Conservation (phyloP, 1,140 invertebrate species). For the Pomacea maculata region DNA sequence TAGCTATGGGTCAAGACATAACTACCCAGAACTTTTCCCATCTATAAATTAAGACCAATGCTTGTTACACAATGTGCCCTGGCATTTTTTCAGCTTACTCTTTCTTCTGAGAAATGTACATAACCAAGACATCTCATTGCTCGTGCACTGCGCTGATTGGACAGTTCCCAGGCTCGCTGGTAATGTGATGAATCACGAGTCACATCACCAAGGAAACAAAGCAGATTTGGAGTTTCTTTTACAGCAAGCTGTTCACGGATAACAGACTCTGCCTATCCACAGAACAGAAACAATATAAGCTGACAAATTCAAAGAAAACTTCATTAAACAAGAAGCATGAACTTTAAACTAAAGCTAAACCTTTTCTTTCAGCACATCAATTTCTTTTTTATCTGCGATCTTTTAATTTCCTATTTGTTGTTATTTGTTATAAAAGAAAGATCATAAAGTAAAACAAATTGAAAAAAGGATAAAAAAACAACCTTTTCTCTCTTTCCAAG, state of each 20-base stretch:
- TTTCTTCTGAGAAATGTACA: slow-evolving; percentile 49
- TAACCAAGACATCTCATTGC: slow-evolving; percentile 58
- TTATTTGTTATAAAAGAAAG: no score
- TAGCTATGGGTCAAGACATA: not conserved
- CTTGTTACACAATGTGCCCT: not conserved
- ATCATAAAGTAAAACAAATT: not conserved
- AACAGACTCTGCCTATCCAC: slow-evolving; percentile 81
- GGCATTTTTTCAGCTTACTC: slow-evolving; percentile 40
- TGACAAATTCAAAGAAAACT: not conserved
- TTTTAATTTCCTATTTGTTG: not conserved
- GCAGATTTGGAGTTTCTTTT: slow-evolving; percentile 84
- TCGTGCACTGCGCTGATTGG: slow-evolving; percentile 67
- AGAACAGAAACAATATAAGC: not conserved
- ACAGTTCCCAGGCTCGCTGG: slow-evolving; percentile 90
- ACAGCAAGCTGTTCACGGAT: slow-evolving; percentile 83
- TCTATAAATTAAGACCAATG: not conserved
- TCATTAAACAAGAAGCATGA: no score
- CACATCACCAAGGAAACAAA: slow-evolving; percentile 89
- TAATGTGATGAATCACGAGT: slow-evolving; percentile 78
- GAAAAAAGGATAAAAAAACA: slow-evolving; percentile 6
- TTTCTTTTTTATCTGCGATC: not conserved
- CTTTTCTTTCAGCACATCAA: not conserved
- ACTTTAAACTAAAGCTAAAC: not conserved
- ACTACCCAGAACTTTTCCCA: not conserved
- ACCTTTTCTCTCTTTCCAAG: slow-evolving; percentile 85